phyloP scores from a whole-genome alignment of 2,888 invertebrate species.

The Machimus rusticus region DNA sequence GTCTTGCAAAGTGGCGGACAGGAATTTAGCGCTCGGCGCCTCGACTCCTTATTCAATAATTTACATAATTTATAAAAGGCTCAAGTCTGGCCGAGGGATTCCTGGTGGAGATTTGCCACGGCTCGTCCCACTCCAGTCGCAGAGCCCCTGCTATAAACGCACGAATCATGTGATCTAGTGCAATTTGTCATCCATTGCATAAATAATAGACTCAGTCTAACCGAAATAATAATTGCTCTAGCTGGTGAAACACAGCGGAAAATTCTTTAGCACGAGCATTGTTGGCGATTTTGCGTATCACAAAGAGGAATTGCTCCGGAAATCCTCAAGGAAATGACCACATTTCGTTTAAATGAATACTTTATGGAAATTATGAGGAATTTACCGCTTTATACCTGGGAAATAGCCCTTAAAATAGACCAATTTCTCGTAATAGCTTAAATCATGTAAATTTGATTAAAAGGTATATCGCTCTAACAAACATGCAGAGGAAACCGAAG shows the following conservation, averaged over 20 bases:
- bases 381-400: not conserved
- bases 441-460: slow-evolving; percentile 18
- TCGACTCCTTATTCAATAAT: not conserved
- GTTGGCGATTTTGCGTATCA: slow-evolving; percentile 11
- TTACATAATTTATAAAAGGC: not conserved
- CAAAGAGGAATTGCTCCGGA: slow-evolving; percentile 11
- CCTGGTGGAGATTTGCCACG: not conserved
- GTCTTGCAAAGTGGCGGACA: not conserved
- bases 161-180: slow-evolving; percentile 5
- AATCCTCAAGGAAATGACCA: slow-evolving; percentile 19
- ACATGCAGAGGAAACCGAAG: not conserved
- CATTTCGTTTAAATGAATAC: slow-evolving; percentile 25
- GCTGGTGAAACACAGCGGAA: not conserved
- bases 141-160: not conserved
- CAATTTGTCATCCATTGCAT: slow-evolving; percentile 21
- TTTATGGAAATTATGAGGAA: slow-evolving; percentile 10
- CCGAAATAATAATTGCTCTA: not conserved
- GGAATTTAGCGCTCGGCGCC: not conserved
- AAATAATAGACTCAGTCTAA: not conserved
- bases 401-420: not conserved
- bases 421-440: slow-evolving; percentile 6
- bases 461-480: not conserved
- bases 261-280: not conserved
- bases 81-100: not conserved
- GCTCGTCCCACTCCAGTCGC: not conserved